These are phyloP conservation scores for Noctuana brunneofusca DNA, from an alignment of 2,888 invertebrate species.

Conservation along the genomic window DNA sequence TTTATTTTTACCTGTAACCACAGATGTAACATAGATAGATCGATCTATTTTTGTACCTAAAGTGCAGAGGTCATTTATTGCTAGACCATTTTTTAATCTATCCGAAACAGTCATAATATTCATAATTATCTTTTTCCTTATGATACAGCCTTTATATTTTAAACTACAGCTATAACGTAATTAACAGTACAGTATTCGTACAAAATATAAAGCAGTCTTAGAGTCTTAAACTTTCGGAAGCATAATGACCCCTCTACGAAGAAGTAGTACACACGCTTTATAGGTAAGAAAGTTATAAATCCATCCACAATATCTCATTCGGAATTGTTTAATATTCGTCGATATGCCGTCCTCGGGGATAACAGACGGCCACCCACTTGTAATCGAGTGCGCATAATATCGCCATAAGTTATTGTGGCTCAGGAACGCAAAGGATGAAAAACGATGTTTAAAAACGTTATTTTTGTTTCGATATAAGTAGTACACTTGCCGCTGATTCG, in stretches of 20 bases:
- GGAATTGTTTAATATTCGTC: constrained; percentile 20
- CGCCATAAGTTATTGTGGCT: constrained; percentile 53
- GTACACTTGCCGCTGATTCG: background rate
- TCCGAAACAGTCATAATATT: too few relatives aligned
- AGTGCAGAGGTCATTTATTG: too few relatives aligned
- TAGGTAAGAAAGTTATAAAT: constrained; percentile 16
- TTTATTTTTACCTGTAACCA: too few relatives aligned
- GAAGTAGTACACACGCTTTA: too few relatives aligned
- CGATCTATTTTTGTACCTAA: too few relatives aligned
- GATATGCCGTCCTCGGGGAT: constrained; percentile 18
- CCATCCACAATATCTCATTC: constrained; percentile 9
- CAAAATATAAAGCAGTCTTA: too few relatives aligned
- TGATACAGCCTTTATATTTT: too few relatives aligned
- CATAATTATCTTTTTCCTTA: too few relatives aligned
- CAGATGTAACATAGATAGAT: too few relatives aligned
- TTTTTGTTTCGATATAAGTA: constrained; percentile 8
- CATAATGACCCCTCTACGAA: background rate
- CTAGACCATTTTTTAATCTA: too few relatives aligned
- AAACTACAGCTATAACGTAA: too few relatives aligned
- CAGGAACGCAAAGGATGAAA: constrained; percentile 23
- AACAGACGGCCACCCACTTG: constrained; percentile 55
- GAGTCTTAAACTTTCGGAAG: background rate
- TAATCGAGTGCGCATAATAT: constrained; percentile 60
- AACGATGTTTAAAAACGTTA: constrained; percentile 20
- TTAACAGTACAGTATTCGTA: too few relatives aligned